Evolutionary conservation across 2,888 invertebrate species (phyloP).

Genomic region (Drosophila kuntzei): DNA sequence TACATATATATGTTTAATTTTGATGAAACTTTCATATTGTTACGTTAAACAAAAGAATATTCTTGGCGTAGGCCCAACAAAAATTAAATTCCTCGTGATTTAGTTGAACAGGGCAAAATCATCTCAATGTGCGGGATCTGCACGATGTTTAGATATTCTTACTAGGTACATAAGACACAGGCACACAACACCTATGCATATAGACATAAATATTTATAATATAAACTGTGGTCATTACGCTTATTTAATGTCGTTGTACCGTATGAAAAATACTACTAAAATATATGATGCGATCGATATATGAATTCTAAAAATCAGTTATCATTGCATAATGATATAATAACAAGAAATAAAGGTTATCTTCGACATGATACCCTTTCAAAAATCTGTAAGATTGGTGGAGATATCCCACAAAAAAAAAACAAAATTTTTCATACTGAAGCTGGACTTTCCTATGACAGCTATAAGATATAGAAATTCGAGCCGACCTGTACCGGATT

Average conservation of each 20-base stretch:
- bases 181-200: conserved; percentile 8
- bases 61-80: conserved; percentile 58
- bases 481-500: no score
- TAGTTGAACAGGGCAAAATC: conserved; percentile 60
- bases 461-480: no score
- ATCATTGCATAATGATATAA: conserved; percentile 10
- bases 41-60: conserved; percentile 64
- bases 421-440: no score
- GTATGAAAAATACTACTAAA: conserved; percentile 1
- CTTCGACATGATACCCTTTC: no score
- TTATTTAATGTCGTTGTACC: conserved; percentile 26
- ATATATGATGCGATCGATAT: conserved; percentile 24
- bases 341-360: no score
- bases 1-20: conserved; percentile 53
- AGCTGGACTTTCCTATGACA: no score
- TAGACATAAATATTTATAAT: conserved; percentile 13
- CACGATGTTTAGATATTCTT: conserved; percentile 47
- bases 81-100: conserved; percentile 63
- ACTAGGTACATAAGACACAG: conserved; percentile 36
- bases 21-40: conserved; percentile 66
- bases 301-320: not conserved
- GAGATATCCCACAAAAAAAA: no score
- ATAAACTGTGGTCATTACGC: conserved; percentile 26
- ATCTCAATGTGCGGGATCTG: conserved; percentile 40
- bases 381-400: no score